phyloP scores from a whole-genome alignment of 92 coral and sea anemone species.

The Paramuricea clavata region DNA sequence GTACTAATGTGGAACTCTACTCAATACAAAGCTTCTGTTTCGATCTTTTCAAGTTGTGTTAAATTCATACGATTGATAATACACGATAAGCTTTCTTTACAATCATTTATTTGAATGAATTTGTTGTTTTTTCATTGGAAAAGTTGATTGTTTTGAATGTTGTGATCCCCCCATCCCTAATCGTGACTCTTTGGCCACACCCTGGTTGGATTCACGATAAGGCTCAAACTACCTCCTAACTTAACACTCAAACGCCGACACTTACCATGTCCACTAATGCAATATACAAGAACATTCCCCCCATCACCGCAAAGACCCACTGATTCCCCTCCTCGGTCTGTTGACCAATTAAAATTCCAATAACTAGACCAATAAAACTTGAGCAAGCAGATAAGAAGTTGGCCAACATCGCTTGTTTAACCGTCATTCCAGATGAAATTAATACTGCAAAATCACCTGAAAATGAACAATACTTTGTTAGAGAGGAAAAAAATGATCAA shows the following conservation, averaged over 20 bases:
- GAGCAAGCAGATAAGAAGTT: conserved; percentile 89
- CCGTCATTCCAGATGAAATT: conserved; percentile 89
- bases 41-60: too few relatives aligned
- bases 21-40: too few relatives aligned
- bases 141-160: too few relatives aligned
- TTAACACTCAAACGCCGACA: not conserved
- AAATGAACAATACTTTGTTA: not conserved
- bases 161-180: too few relatives aligned
- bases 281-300: conserved; percentile 92
- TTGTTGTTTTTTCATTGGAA: too few relatives aligned
- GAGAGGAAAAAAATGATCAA: too few relatives aligned
- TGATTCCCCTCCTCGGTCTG: conserved; percentile 84
- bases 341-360: conserved; percentile 84
- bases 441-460: conserved; percentile 96
- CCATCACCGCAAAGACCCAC: conserved; percentile 93
- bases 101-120: too few relatives aligned
- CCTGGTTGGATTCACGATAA: too few relatives aligned
- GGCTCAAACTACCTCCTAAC: not conserved
- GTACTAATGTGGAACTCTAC: too few relatives aligned
- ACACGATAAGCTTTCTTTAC: too few relatives aligned
- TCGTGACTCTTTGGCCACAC: too few relatives aligned
- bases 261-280: conserved; percentile 96
- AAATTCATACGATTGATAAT: too few relatives aligned
- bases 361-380: conserved; percentile 82
- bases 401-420: conserved; percentile 88